Evolutionary conservation across 1,140 invertebrate species (phyloP).

Genomic region (Latrodectus geometricus): DNA sequence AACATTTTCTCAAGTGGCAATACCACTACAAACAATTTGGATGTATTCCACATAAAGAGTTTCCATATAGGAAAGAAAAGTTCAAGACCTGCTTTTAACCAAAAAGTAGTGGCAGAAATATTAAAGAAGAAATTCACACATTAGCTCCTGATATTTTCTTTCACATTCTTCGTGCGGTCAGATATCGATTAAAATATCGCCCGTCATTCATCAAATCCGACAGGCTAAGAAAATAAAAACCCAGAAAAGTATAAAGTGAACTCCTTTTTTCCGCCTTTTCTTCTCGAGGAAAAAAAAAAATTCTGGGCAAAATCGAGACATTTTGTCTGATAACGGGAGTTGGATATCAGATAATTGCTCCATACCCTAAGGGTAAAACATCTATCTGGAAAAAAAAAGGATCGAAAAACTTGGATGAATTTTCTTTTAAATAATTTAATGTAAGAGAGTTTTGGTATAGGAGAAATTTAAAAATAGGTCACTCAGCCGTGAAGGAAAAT

Average conservation of each 20-base stretch:
- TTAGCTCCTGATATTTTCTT: constrained; percentile 9
- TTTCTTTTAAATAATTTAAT: too few species aligned
- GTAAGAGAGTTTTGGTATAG: background rate
- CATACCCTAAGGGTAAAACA: constrained; percentile 21
- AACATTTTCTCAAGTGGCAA: too few species aligned
- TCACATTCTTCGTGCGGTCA: background rate
- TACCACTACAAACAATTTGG: too few species aligned
- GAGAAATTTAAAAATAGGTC: background rate
- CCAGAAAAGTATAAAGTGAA: constrained; percentile 33
- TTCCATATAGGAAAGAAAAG: too few species aligned
- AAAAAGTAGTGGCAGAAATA: too few species aligned
- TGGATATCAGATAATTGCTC: constrained; percentile 55
- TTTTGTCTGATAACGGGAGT: constrained; percentile 53
- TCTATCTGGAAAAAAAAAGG: background rate
- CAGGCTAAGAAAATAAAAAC: background rate
- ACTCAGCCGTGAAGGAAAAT: background rate
- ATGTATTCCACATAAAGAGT: too few species aligned
- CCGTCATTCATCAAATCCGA: constrained; percentile 34
- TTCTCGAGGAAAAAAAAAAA: background rate
- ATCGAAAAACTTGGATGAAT: background rate
- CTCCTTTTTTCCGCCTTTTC: constrained; percentile 3
- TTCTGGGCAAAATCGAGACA: constrained; percentile 40
- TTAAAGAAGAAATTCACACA: background rate
- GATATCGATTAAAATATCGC: constrained; percentile 52
- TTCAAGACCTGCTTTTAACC: too few species aligned